A percentile compares a stretch with the other conserved stretches of the same genome.
Conservation (phyloP, 2,797 vertebrate species). For the Sebastes iracundus region DNA sequence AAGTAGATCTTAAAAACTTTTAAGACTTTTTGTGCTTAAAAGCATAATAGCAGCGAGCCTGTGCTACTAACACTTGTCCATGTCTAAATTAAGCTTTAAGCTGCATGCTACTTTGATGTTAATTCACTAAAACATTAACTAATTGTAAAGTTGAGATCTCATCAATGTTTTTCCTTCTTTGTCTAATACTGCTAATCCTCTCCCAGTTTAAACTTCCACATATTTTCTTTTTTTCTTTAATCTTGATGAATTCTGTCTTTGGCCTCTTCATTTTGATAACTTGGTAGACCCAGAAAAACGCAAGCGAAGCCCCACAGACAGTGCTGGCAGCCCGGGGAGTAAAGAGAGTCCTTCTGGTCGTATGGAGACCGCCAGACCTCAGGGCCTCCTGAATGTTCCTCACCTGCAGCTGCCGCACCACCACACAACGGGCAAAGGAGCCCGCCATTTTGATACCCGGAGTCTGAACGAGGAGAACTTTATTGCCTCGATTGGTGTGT, state of each 20-base stretch:
- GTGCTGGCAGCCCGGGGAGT: slow-evolving; percentile 90
- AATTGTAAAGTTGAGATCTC: not conserved
- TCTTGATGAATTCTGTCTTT: slow-evolving; percentile 57
- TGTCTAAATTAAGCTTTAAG: slow-evolving; percentile 30
- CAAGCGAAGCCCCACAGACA: slow-evolving; percentile 94
- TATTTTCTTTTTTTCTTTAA: slow-evolving; percentile 39
- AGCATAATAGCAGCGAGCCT: slow-evolving; percentile 24
- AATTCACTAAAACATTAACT: slow-evolving; percentile 20
- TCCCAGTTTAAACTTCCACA: slow-evolving; percentile 43
- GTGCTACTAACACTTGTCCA: slow-evolving; percentile 49
- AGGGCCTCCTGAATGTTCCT: slow-evolving; percentile 87
- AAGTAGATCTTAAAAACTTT: not conserved
- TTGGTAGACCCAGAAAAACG: slow-evolving; percentile 93
- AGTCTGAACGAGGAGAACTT: slow-evolving; percentile 99
- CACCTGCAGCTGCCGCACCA: slow-evolving; percentile 93
- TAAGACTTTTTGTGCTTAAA: not conserved
- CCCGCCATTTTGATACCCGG: slow-evolving; percentile 93
- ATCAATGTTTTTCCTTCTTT: slow-evolving; percentile 28
- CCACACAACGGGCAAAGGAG: slow-evolving; percentile 88
- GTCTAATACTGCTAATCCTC: slow-evolving; percentile 19
- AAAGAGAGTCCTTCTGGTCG: slow-evolving; percentile 90
- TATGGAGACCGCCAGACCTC: slow-evolving; percentile 83
- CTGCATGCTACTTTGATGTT: slow-evolving; percentile 25
- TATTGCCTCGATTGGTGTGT: slow-evolving; percentile 99
- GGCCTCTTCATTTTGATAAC: slow-evolving; percentile 71